These are phyloP conservation scores for Teleogryllus occipitalis DNA, from an alignment of 1,140 invertebrate species.

Conservation along the genomic window DNA sequence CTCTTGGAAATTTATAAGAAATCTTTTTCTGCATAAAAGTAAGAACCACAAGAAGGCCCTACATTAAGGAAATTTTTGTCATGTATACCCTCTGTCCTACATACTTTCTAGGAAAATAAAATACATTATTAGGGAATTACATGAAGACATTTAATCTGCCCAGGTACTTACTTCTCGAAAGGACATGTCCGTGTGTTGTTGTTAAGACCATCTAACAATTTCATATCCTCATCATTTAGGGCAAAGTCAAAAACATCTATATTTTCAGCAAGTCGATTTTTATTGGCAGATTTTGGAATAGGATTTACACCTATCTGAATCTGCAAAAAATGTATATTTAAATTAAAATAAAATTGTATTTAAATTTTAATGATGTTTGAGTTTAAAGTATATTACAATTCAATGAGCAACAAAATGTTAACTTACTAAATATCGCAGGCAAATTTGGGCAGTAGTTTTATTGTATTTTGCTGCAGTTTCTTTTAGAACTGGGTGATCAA, in stretches of 20 bases:
- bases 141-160: too few relatives aligned
- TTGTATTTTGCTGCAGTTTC: not conserved
- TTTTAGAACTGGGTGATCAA: not conserved
- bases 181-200: not conserved
- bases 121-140: too few relatives aligned
- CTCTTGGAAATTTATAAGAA: too few relatives aligned
- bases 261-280: conserved; percentile 59
- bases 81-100: too few relatives aligned
- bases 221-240: not conserved
- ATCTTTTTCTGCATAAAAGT: too few relatives aligned
- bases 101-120: too few relatives aligned
- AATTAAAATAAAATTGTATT: not conserved
- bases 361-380: not conserved
- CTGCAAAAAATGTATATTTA: conserved; percentile 28
- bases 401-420: not conserved
- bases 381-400: not conserved
- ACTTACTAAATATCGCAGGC: not conserved
- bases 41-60: too few relatives aligned
- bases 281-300: conserved; percentile 68
- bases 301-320: conserved; percentile 53
- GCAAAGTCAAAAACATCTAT: conserved; percentile 60
- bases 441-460: not conserved
- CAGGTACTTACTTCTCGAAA: not conserved
- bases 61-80: too few relatives aligned
- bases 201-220: not conserved